Evolutionary conservation across 2,888 invertebrate genomes (phyloP), one percentile per base, ranked within the genome.

Genomic region (Ernsta delagoae): DNA sequence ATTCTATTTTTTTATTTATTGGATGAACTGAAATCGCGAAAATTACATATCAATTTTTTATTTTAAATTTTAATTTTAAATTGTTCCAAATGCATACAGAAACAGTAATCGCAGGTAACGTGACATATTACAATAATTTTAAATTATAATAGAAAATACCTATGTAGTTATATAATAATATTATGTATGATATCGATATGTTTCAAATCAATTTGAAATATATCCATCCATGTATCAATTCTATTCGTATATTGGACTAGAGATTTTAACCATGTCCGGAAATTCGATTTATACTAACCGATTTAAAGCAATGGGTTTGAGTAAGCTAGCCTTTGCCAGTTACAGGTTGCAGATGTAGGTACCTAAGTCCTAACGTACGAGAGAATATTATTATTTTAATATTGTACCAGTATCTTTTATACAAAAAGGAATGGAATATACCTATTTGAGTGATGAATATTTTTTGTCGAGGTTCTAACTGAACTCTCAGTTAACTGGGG

Each of bases 301-400:
- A 53, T 24, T 24, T 24, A 53, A 53, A 53, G 16, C 53, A 53
- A 8, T 53, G 9, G 24, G 24, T 9, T 7, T 8, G n/a, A 12
- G 50, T n/a, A 16, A 16, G 16, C 9, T 9, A 53, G 50, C 50
- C 50, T 53, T 53, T 53, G 24, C 50, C 24, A 53, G 53, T 53
- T 53, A 24, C 24, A 24, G 24, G 24, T 24, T 53, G 9, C 50
- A 50, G 50, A 50, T 53, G 12, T 24, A 7, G 5, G 12, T 24
- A 6, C 8, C 8, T 9, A 45, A 48, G 5, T 12, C 48, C 16
- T 6, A 12, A 12, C 50, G 4, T 53, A 24, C 24, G 4, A 24
- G 8, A 8, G n/a, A 16, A 16, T 48, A 12, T 48, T 12, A 48
- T 7, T 41, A 41, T 41, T 41, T 41, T 45, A 45, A 24, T 24